Conservation (phyloP, 1,140 invertebrate genomes). For the Xylocopa sonorina region DNA sequence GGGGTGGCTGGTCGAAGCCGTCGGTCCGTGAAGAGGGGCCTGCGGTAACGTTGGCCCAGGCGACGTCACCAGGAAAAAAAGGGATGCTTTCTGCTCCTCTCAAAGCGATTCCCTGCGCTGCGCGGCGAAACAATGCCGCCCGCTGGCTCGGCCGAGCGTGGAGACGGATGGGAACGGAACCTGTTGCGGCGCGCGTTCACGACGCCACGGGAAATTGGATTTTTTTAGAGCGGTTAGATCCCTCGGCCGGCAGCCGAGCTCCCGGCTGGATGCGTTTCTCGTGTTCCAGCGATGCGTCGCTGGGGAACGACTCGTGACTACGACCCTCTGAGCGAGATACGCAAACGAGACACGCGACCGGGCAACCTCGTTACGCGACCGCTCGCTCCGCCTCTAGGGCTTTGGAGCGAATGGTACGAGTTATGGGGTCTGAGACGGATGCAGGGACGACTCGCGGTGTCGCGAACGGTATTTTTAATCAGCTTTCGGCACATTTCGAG, state of each 20-base stretch:
- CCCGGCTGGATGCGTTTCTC: slow-evolving; percentile 22
- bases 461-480: background rate
- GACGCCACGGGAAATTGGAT: slow-evolving; percentile 65
- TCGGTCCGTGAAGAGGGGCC: slow-evolving; percentile 41
- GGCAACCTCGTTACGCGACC: slow-evolving; percentile 10
- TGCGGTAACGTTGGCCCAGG: background rate
- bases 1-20: slow-evolving; percentile 1
- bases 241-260: background rate
- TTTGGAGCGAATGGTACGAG: background rate
- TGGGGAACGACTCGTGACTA: background rate
- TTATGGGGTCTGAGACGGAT: background rate
- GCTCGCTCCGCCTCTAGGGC: background rate
- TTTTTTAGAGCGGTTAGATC: slow-evolving; percentile 56
- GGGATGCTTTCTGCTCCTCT: slow-evolving; percentile 41
- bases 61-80: slow-evolving; percentile 19
- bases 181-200: slow-evolving; percentile 57
- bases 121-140: slow-evolving; percentile 62
- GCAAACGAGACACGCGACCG: slow-evolving; percentile 22
- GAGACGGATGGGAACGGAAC: slow-evolving; percentile 60
- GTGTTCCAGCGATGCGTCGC: slow-evolving; percentile 9
- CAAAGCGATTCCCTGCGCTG: slow-evolving; percentile 62
- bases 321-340: background rate
- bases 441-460: background rate
- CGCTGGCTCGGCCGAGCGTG: slow-evolving; percentile 47
- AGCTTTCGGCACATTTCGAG: background rate